Evolutionary conservation across 2,797 vertebrate species (phyloP).

Genomic region (Fringilla coelebs): DNA sequence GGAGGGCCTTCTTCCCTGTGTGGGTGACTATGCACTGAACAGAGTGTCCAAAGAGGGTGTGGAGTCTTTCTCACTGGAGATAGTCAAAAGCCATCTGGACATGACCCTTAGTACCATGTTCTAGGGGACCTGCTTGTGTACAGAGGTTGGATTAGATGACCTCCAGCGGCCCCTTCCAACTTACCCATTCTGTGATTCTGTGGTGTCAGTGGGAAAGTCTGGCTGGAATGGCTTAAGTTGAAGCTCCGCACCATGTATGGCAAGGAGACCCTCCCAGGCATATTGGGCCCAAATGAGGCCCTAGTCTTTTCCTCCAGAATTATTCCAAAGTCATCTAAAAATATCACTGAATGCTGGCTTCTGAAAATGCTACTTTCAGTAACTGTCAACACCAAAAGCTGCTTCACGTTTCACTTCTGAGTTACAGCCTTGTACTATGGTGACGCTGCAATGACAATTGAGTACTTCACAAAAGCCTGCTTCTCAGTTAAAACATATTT

Average conservation of each 20-base stretch:
- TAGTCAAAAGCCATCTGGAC: neutral
- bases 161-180: neutral
- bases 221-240: neutral
- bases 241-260: rapidly evolving
- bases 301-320: neutral
- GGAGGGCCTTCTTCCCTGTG: neutral
- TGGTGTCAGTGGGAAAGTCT: neutral
- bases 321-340: neutral
- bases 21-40: neutral
- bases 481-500: neutral
- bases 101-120: neutral
- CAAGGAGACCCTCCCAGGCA: neutral
- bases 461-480: neutral
- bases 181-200: neutral
- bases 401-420: neutral
- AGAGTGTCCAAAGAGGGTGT: neutral
- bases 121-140: neutral
- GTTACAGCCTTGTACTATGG: neutral
- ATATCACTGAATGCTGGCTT: neutral
- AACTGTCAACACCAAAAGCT: neutral
- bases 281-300: rapidly evolving
- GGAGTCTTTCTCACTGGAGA: neutral
- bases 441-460: neutral
- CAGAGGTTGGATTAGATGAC: neutral
- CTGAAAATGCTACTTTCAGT: neutral